Evolutionary conservation across 2,113 vertebrate genomes (phyloP), one percentile per base, ranked within the genome.

Genomic region (Percina caprodes): DNA sequence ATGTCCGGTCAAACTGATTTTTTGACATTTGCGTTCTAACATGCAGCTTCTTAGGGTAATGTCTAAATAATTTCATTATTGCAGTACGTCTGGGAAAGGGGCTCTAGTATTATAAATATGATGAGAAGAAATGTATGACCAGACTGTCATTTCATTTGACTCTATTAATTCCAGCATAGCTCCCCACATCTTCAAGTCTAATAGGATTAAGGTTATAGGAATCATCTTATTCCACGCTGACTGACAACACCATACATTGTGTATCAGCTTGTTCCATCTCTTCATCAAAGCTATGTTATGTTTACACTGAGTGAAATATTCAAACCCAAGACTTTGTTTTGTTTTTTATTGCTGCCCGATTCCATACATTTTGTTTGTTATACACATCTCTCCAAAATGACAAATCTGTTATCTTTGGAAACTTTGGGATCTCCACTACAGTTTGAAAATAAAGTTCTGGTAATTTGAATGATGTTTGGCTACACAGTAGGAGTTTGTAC

Each of bases 271-370:
- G 35, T 45, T 54, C 61, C 35, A 16, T 46, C n/a, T 23, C 19
- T 54, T 21, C 19, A 35, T 35, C 33, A 19, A 68, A 69, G 30
- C 51, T 56, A 6, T 55, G 10, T 39, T 4, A 56, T 70, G 52
- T 70, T 70, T 45, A 70, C 3, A 56, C 49, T n/a, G 19, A 69
- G 30, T 54, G 19, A 55, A 24, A 42, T 55, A 70, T 42, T 70
- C n/a, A 70, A 45, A 54, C 35, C n/a, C 13, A 51, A 18, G 23
- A 24, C 33, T 9, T 69, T 49, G 10, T 42, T n/a, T n/a, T n/a
- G 39, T 42, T 24, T 24, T 69, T 35, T 69, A 56, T 45, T 15
- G 35, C n/a, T 16, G 15, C 13, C n/a, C 15, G 8, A 6, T 23
- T 70, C n/a, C 52, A 42, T 56, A 2, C 46, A 30, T 48, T 10